Conservation (phyloP, 1,140 invertebrate species). For the Drosophila auraria region DNA sequence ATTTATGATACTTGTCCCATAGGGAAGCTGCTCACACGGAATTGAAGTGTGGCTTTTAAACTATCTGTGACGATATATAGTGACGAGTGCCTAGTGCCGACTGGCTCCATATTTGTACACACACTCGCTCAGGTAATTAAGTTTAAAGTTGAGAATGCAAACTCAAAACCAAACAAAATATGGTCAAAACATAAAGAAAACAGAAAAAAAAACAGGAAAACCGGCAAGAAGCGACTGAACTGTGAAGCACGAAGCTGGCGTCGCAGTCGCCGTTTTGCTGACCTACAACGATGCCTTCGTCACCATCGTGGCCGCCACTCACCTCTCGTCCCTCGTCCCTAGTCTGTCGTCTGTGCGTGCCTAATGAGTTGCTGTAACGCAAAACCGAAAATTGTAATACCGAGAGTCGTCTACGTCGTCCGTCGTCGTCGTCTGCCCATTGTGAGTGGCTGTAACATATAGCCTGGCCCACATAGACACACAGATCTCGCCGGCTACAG, state of each 20-base stretch:
- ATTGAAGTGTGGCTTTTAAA: conserved; percentile 59
- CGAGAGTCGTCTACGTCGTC: background rate
- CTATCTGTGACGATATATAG: conserved; percentile 25
- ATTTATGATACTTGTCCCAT: conserved; percentile 41
- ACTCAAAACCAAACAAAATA: conserved; percentile 30
- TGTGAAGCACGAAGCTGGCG: conserved; percentile 43
- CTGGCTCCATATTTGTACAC: conserved; percentile 33
- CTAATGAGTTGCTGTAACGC: conserved; percentile 80
- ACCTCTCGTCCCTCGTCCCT: conserved; percentile 25
- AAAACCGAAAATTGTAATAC: conserved; percentile 64
- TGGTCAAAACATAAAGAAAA: conserved; percentile 7
- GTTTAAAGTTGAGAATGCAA: conserved; percentile 61
- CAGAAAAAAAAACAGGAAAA: conserved; percentile 16
- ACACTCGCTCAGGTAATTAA: conserved; percentile 69
- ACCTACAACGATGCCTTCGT: conserved; percentile 69
- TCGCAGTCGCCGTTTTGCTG: conserved; percentile 28
- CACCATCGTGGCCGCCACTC: conserved; percentile 24
- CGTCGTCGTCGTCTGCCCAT: conserved; percentile 35
- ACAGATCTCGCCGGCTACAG: conserved; percentile 26
- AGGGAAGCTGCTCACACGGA: conserved; percentile 59
- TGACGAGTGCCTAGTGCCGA: conserved; percentile 11
- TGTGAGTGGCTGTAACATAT: conserved; percentile 71
- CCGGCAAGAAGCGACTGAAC: conserved; percentile 52
- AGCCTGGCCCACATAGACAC: conserved; percentile 53
- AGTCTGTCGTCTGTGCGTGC: conserved; percentile 71